phyloP scores from a whole-genome alignment of 2,888 invertebrate species.

The Acanthococcus lagerstroemiae region DNA sequence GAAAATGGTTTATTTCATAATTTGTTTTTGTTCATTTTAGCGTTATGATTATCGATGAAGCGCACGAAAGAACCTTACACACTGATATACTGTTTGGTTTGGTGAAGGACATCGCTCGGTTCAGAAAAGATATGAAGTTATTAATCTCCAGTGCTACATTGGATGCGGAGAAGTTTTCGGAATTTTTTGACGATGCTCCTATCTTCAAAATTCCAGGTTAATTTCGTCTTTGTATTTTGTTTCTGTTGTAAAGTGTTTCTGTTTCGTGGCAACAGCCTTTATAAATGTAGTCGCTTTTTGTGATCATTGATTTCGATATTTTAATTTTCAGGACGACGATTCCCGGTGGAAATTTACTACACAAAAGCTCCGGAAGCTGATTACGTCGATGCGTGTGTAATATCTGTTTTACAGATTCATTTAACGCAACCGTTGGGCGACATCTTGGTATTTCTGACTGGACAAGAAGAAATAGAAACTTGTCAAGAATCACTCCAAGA shows the following conservation, averaged over 20 bases:
- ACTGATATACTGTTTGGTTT: conserved; percentile 97
- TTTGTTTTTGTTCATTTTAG: conserved; percentile 44
- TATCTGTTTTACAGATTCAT: conserved; percentile 94
- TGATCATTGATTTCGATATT: neutral
- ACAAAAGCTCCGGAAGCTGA: conserved; percentile 99
- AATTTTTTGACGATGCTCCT: conserved; percentile 97
- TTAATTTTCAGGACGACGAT: conserved; percentile 61
- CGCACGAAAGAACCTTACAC: conserved; percentile 95
- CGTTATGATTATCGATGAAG: conserved; percentile 99
- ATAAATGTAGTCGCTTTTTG: neutral
- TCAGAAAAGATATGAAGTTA: conserved; percentile 86
- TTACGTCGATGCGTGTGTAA: conserved; percentile 96
- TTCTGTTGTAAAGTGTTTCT: too few relatives aligned
- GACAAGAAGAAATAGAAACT: conserved; percentile 59
- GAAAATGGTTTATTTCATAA: neutral
- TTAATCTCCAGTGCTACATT: conserved; percentile 96
- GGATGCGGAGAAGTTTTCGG: conserved; percentile 95
- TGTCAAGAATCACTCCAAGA: conserved; percentile 83
- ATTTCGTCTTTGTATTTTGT: neutral
- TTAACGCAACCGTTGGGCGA: conserved; percentile 94
- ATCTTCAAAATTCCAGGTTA: conserved; percentile 81
- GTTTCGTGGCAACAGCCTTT: neutral
- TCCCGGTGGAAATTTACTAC: conserved; percentile 97
- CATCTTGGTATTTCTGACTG: conserved; percentile 91
- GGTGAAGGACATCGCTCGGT: conserved; percentile 89